Evolutionary conservation across 2,797 vertebrate species (phyloP).

Genomic region (Cyprinella venusta): DNA sequence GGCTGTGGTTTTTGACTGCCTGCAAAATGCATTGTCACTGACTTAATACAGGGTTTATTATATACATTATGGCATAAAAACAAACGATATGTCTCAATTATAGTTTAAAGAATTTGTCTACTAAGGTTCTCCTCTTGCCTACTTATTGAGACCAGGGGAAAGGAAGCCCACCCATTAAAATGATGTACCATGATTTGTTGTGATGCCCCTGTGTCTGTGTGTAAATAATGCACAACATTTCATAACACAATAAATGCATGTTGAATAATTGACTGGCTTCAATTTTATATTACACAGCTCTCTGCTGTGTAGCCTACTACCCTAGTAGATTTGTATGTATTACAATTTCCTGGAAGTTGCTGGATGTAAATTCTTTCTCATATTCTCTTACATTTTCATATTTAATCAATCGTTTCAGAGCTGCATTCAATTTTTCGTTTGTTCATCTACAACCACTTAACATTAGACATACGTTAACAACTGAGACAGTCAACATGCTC

Average conservation of each 20-base stretch:
- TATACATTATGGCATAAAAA: not conserved
- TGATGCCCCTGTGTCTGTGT: not conserved
- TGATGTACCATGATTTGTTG: not conserved
- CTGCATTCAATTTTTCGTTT: too few relatives aligned
- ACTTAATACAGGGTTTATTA: not conserved
- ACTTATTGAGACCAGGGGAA: not conserved
- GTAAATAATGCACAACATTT: not conserved
- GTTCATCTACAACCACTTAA: not conserved
- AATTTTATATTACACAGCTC: not conserved
- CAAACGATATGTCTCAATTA: not conserved
- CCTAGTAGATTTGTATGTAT: not conserved
- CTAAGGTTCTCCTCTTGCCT: not conserved
- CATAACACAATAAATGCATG: not conserved
- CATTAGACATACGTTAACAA: not conserved
- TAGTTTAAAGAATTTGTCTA: not conserved
- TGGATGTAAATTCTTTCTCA: not conserved
- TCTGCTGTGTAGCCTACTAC: not conserved
- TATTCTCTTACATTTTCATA: not conserved
- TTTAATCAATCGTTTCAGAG: not conserved
- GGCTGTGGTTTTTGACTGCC: not conserved
- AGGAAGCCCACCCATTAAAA: not conserved
- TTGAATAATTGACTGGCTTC: not conserved
- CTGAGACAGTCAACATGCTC: not conserved
- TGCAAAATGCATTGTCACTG: not conserved
- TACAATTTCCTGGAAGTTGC: not conserved